Conservation (phyloP, 1,140 invertebrate species). For the Pseudobourletiella spinata region DNA sequence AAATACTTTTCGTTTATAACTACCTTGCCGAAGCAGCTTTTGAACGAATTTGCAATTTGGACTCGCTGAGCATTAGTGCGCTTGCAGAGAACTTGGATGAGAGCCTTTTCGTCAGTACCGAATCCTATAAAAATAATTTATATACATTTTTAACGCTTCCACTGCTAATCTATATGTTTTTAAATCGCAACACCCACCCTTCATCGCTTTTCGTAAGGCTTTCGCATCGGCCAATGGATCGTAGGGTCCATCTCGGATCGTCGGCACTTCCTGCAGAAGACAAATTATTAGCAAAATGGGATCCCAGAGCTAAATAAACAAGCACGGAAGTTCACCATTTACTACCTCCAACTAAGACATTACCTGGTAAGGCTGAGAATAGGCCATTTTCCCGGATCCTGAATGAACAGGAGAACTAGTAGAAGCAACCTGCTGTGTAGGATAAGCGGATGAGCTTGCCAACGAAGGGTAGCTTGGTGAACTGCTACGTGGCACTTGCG, state of each 20-base stretch:
- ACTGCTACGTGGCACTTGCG: too few species aligned
- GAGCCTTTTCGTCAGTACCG: conserved; percentile 72
- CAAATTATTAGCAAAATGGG: not conserved
- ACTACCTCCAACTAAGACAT: too few species aligned
- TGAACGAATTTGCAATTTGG: conserved; percentile 61
- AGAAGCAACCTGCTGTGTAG: not conserved
- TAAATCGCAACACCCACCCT: conserved; percentile 45
- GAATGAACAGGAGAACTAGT: conserved; percentile 19
- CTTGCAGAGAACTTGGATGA: conserved; percentile 67
- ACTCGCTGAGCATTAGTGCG: conserved; percentile 64
- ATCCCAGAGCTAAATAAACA: not conserved
- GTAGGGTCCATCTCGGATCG: conserved; percentile 9
- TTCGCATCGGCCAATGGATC: conserved; percentile 66
- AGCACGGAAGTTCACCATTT: not conserved
- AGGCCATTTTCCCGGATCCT: not conserved
- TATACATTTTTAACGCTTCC: too few species aligned
- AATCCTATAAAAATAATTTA: conserved; percentile 43
- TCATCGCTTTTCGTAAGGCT: conserved; percentile 73
- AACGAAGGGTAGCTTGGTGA: not conserved
- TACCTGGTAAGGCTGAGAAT: not conserved
- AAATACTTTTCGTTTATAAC: not conserved
- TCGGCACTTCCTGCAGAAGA: conserved; percentile 22
- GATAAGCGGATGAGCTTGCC: not conserved
- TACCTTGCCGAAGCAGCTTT: conserved; percentile 73
- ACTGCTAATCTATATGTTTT: too few species aligned